phyloP scores from a whole-genome alignment of 2,797 vertebrate species.

The Acridotheres tristis region DNA sequence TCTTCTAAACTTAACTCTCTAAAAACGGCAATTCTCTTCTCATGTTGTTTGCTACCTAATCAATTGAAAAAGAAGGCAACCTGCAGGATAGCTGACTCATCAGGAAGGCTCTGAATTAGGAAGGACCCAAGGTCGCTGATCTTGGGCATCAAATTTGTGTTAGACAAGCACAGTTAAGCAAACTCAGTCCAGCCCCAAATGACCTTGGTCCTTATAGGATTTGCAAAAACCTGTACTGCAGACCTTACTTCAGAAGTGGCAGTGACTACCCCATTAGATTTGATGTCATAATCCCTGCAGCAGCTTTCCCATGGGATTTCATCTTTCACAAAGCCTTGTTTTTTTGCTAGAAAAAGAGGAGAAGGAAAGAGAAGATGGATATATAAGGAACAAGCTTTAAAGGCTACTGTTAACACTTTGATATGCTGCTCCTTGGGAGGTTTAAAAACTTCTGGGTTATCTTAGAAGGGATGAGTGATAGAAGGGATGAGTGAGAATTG shows the following conservation, averaged over 20 bases:
- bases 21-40: not conserved
- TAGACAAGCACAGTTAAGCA: not conserved
- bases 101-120: not conserved
- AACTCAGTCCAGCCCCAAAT: not conserved
- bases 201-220: not conserved
- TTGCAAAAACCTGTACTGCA: not conserved
- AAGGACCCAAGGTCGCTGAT: not conserved
- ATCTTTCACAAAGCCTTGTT: not conserved
- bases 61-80: not conserved
- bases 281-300: not conserved
- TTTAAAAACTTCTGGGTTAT: not conserved
- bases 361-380: not conserved
- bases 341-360: not conserved
- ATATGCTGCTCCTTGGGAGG: not conserved
- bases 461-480: not conserved
- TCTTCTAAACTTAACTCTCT: constrained; percentile 1
- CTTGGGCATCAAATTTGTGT: not conserved
- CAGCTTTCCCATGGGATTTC: not conserved
- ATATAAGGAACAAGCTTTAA: not conserved
- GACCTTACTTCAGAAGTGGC: not conserved
- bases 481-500: not conserved
- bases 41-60: not conserved
- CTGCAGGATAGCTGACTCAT: not conserved
- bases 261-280: not conserved
- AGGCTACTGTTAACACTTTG: not conserved